These are phyloP conservation scores for Alloscopus bannaensis DNA, from an alignment of 2,888 invertebrate species.

Conservation along the genomic window DNA sequence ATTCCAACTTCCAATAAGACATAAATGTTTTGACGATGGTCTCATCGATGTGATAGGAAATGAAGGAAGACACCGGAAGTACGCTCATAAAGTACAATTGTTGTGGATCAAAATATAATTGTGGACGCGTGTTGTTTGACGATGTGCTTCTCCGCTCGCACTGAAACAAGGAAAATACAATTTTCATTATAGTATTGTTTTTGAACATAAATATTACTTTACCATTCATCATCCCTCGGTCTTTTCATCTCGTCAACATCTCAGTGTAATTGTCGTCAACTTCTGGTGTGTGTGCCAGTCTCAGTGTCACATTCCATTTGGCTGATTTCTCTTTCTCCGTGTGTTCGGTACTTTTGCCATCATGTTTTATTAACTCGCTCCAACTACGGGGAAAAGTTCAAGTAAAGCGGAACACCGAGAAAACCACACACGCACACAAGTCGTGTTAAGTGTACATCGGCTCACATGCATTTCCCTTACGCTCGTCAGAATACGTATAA, in stretches of 20 bases:
- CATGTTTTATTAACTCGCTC: slow-evolving; percentile 51
- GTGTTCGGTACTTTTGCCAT: slow-evolving; percentile 14
- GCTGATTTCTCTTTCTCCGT: slow-evolving; percentile 6
- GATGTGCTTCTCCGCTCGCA: no score
- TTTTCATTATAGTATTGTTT: no score
- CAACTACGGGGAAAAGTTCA: background rate
- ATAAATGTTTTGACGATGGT: no score
- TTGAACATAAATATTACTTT: no score
- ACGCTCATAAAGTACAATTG: no score
- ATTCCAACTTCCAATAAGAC: no score
- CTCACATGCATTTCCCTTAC: no score
- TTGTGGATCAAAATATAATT: no score
- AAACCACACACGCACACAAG: background rate
- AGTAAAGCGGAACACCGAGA: background rate
- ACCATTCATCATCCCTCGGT: background rate
- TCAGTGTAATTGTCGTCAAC: background rate
- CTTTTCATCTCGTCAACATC: background rate
- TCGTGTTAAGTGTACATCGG: background rate
- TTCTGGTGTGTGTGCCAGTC: background rate
- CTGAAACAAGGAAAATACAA: no score
- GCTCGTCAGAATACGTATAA: slow-evolving; percentile 9
- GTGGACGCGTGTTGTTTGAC: no score
- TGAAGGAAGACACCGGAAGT: no score
- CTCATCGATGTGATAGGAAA: no score
- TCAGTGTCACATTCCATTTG: slow-evolving; percentile 31